These are phyloP conservation scores for Drosophila setifemur DNA, from an alignment of 1,140 invertebrate species.

Conservation along the genomic window DNA sequence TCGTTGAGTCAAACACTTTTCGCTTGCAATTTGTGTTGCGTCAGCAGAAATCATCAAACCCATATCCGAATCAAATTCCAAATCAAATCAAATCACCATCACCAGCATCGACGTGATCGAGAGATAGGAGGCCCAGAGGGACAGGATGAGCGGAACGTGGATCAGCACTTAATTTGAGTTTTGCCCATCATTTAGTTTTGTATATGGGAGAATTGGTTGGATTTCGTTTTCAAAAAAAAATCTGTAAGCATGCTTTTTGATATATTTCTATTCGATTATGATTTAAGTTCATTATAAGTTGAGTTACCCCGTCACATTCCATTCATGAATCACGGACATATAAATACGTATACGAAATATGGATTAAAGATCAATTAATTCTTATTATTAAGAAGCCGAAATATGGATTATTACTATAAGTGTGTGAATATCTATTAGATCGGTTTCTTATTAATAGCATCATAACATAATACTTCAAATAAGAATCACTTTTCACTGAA, in stretches of 20 bases:
- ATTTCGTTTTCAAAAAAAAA: constrained; percentile 77
- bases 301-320: constrained; percentile 6
- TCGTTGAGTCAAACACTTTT: constrained; percentile 36
- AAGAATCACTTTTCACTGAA: no score
- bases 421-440: no score
- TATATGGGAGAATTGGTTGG: constrained; percentile 69
- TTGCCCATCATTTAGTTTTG: constrained; percentile 74
- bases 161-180: constrained; percentile 74
- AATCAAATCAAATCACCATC: constrained; percentile 38
- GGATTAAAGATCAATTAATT: neutral
- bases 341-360: neutral
- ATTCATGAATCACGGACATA: neutral
- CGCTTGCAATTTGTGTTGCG: constrained; percentile 57
- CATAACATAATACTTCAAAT: neutral
- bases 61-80: neutral
- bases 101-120: constrained; percentile 15
- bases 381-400: neutral
- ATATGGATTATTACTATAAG: neutral
- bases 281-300: constrained; percentile 22
- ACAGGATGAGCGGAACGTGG: constrained; percentile 15
- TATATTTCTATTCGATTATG: constrained; percentile 28
- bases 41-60: constrained; percentile 31
- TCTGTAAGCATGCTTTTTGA: constrained; percentile 82
- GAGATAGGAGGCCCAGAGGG: neutral
- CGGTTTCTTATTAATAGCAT: no score